Base-by-base conservation (phyloP, 2,888 invertebrate genomes). In the Nymphalis polychloros region DNA sequence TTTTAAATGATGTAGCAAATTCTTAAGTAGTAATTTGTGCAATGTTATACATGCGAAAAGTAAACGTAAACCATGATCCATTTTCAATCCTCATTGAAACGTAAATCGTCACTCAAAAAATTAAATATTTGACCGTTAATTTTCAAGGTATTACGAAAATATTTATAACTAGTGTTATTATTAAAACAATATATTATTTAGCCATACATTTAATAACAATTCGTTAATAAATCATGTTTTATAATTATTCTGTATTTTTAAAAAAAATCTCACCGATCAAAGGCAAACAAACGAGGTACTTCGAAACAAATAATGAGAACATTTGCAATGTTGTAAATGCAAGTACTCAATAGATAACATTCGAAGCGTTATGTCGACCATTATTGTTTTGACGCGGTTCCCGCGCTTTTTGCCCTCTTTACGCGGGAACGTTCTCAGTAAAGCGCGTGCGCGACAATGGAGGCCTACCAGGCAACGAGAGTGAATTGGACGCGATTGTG, bases 341-440 rank as follows among this genome's bases (percentile, higher is more conserved):
- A 77, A 74, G 72, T 78, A 79, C 69, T 70, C 77, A 78, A 81
- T 79, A 90, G 89, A 91, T 91, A 91, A 88, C 87, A 90, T 91
- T 89, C 79, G 87, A 85, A 86, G 87, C 86, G 87, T 89, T 89
- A 92, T 90, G 90, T 89, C 87, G 89, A 87, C 86, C 86, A 87
- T 90, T 87, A 89, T 92, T 90, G 88, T 88, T 84, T 81, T 74
- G 80, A 80, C 76, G 79, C 73, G 78, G 87, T 90, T 93, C 93
- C 91, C 92, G 92, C 92, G 92, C 87, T 91, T 92, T 93, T 93
- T 92, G 88, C 83, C 79, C 75, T 72, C 80, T 81, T 85, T 85
- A 84, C 91, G 92, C 92, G 93, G 91, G 92, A 93, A 93, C 84
- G 84, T 92, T 93, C 93, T 84, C 92, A 92, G 87, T 84, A 84